Evolutionary conservation across 2,797 vertebrate genomes (phyloP), one percentile per base, ranked within the genome.

Genomic region (Sebastes diaconus): DNA sequence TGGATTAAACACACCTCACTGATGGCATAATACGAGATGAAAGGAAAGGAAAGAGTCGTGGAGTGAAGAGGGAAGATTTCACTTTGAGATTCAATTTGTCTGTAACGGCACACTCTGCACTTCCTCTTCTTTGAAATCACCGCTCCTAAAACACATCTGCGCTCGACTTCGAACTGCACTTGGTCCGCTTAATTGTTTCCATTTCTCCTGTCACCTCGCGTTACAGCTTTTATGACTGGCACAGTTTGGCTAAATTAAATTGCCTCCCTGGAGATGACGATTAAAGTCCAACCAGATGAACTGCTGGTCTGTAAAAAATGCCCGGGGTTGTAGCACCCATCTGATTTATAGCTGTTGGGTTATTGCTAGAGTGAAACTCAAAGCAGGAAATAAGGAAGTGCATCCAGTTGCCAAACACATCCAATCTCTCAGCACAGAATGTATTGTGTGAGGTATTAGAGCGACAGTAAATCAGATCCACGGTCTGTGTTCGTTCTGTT

Each of bases 171-270:
- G 4, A 65, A n/a, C 69, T 8, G 13, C 32, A n/a, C 11, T 77
- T 39, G 1, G 24, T 39, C 42, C 5, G 14, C 77, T 84, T 77
- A 78, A 83, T 87, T 73, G 25, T 80, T 83, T 78, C 72, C 69
- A 58, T 75, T 52, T 89, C 80, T 77, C 71, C 55, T 54, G 68
- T 71, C 52, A 25, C 61, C 42, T 63, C 22, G 64, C 74, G 39
- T 83, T 64, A 29, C 6, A 73, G 71, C 34, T 63, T 85, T 85
- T 83, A 85, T 79, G 61, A 80, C 30, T 24, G 66, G 65, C 65
- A 77, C 29, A 27, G 58, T 69, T 85, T 65, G 50, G 34, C 57
- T 77, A 73, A 75, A 87, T 86, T 60, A 36, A 80, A 76, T 83
- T 64, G n/a, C 52, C 50, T 75, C 59, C 34, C 52, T 50, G 10